Conservation (phyloP, 1,140 invertebrate species). For the Pseudobourletiella spinata region DNA sequence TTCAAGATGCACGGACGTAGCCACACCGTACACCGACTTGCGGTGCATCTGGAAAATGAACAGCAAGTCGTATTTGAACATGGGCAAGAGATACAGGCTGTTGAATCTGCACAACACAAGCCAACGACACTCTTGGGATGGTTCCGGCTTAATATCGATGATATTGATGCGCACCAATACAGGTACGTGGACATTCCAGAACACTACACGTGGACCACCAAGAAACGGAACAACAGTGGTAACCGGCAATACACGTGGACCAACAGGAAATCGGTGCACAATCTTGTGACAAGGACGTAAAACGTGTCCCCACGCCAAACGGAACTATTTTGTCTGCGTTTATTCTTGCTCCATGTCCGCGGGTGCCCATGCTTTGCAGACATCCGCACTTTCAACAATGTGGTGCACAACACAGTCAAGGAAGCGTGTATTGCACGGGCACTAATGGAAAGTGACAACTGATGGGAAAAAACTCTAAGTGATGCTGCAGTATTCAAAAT, state of each 20-base stretch:
- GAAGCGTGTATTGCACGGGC: too few species aligned
- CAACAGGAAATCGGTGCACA: not conserved
- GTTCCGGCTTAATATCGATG: not conserved
- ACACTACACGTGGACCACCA: not conserved
- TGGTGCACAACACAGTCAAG: too few species aligned
- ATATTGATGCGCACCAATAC: not conserved
- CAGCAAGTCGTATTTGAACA: not conserved
- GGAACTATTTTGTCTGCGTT: too few species aligned
- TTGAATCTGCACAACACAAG: too few species aligned
- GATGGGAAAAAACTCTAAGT: too few species aligned
- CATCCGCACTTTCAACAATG: too few species aligned
- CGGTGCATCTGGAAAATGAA: too few species aligned
- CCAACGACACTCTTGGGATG: too few species aligned
- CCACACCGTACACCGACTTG: not conserved
- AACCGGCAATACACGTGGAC: not conserved
- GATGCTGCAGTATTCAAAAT: too few species aligned
- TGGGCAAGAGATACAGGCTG: not conserved
- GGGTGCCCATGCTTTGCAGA: too few species aligned
- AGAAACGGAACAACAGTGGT: not conserved
- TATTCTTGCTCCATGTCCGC: too few species aligned
- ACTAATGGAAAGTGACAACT: too few species aligned
- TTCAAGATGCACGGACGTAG: not conserved
- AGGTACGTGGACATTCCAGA: not conserved
- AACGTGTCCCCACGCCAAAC: not conserved
- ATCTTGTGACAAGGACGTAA: not conserved